Evolutionary conservation across 2,888 invertebrate genomes (phyloP), one percentile per base, ranked within the genome.

Genomic region (Drosophila multiciliata): DNA sequence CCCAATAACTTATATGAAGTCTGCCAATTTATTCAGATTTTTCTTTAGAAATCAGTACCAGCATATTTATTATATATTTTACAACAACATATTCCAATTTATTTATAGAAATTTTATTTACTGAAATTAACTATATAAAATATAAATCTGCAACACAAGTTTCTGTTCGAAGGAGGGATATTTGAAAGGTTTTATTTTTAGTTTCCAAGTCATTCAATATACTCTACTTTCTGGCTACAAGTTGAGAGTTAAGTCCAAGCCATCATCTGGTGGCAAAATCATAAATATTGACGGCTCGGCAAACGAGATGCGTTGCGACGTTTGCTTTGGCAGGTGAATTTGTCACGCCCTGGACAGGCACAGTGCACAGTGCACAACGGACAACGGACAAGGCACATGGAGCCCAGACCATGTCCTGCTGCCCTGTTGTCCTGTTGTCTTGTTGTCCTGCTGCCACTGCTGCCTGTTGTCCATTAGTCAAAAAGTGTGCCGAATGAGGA

Each of bases 281-380:
- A 90, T 90, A 88, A 90, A 88, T 90, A 90, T 90, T 75, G 75
- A 72, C 69, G 52, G 35, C n/a, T 55, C 32, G 66, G 32, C 42
- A 60, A 69, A 68, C 53, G 58, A 64, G 70, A 50, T 52, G 71
- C 62, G 50, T 53, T 71, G 58, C 71, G 64, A 66, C 52, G 26
- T 58, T 35, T 61, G 54, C 32, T 59, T 75, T 78, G 86, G 74
- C 89, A 87, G 90, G 82, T 90, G 80, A 84, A 78, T 80, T 87
- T 89, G 89, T 87, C 89, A 80, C 62, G 73, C 55, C 26, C 68
- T 40, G 69, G 48, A 50, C 35, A 66, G 54, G 38, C 48, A n/a
- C 1, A 35, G 1, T 5, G 35, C 53, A 36, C 23, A 17, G 32
- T n/a, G 50, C 50, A 12, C 50, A 15, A 36, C 11, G 54, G 15